These are phyloP conservation scores for Andrena haemorrhoa DNA, from an alignment of 2,888 invertebrate species.

Conservation along the genomic window DNA sequence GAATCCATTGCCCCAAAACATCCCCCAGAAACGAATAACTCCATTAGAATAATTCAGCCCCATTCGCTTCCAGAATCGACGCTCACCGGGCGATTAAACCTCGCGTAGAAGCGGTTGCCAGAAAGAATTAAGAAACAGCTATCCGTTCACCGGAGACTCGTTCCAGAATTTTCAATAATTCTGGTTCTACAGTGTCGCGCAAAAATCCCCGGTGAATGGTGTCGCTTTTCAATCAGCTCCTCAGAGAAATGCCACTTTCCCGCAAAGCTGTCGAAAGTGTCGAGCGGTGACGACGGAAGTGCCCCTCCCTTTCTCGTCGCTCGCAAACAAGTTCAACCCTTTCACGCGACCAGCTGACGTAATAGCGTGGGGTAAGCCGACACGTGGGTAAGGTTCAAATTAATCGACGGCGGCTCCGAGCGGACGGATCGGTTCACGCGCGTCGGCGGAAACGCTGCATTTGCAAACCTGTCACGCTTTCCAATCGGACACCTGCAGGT, in stretches of 20 bases:
- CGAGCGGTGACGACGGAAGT: constrained; percentile 52
- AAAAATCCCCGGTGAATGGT: constrained; percentile 23
- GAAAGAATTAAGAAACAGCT: not conserved
- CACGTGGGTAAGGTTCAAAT: not conserved
- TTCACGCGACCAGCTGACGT: constrained; percentile 39
- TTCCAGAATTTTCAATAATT: not conserved
- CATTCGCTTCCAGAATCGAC: no score
- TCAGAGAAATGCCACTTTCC: constrained; percentile 52
- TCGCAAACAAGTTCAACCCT: constrained; percentile 44
- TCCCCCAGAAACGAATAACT: no score
- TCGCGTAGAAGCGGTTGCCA: no score
- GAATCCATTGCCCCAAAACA: no score
- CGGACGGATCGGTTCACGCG: no score
- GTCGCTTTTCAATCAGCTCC: constrained; percentile 9
- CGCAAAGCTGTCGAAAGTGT: constrained; percentile 44
- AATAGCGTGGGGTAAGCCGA: not conserved
- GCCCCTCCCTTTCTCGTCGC: constrained; percentile 29
- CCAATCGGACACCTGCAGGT: no score
- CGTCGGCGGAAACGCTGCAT: not conserved
- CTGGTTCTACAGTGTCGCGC: no score
- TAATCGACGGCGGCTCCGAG: not conserved
- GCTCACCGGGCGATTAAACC: no score
- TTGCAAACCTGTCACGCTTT: not conserved
- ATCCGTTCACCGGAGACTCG: not conserved
- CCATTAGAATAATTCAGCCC: no score